Base-by-base conservation (phyloP, 2,797 vertebrate species). In the Eupleurogrammus muticus region DNA sequence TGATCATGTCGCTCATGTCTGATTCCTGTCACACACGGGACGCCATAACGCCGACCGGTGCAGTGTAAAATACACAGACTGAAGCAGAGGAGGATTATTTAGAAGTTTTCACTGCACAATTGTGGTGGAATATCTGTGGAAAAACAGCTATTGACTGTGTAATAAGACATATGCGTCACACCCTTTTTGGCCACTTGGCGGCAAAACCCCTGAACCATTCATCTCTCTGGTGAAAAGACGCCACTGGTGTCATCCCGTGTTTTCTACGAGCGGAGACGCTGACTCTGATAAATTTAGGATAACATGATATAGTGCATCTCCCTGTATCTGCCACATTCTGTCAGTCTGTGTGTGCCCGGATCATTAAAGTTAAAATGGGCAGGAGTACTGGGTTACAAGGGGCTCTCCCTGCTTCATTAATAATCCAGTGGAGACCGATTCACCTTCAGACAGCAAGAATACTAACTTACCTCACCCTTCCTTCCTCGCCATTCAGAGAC, bases 321-420 rank as follows among this genome's bases (percentile, higher is more conserved):
- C 24, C 5, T 13, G 8, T 52, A 7, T 59, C 7, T 24, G 1
- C 23, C 24, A 14, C 54, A 5, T 20, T 40, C 40, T 57, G 51
- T 7, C 52, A 38, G 68, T 81, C 75, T n/a, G 60, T 77, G 83
- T 80, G 70, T 58, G 70, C 34, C 59, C 16, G 42, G 35, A 71
- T 86, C 82, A 87, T 90, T 88, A 81, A 88, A 84, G 75, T 75
- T 87, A 68, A 71, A 85, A 71, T 60, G 66, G 70, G 58, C 55
- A 66, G 64, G 67, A 47, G 77, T 73, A 28, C 75, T 48, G 40
- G 67, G 70, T 92, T 88, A 75, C 86, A 54, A 66, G 28, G 80
- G 79, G 69, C 59, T 89, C 77, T 82, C 69, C 82, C 80, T 70
- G 56, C 68, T 59, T 78, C 67, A 89, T 90, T 61, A 91, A 88